phyloP scores from a whole-genome alignment of 2,113 vertebrate genomes.

The Orthonyx spaldingii region DNA sequence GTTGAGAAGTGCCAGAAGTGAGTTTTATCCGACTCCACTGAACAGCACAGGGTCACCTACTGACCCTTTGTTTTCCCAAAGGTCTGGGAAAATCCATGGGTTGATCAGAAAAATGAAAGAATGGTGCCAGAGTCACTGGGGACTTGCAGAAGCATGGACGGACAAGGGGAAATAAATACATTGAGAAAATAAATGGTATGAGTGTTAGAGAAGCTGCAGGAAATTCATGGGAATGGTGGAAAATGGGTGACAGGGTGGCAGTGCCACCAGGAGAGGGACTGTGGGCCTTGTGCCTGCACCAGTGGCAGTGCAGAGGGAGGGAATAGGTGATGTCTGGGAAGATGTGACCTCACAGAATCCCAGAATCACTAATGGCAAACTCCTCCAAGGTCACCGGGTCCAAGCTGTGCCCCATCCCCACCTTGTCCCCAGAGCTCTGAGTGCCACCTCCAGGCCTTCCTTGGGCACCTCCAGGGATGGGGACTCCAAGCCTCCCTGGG shows the following conservation, averaged over 20 bases:
- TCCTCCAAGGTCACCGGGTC: accelerated
- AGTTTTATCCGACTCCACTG: neutral
- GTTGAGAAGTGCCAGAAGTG: neutral
- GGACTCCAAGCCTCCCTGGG: neutral
- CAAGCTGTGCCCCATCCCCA: accelerated
- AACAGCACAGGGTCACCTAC: neutral
- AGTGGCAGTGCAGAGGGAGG: neutral
- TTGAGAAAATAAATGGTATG: neutral
- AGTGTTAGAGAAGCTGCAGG: neutral
- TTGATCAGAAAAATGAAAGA: neutral
- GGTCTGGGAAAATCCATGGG: neutral
- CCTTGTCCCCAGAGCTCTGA: neutral
- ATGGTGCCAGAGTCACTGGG: neutral
- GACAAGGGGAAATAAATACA: neutral
- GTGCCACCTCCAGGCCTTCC: neutral
- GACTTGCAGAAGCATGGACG: neutral
- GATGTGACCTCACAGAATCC: neutral
- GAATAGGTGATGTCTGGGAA: neutral
- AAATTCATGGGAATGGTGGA: neutral
- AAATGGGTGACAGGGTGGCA: neutral
- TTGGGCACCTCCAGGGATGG: neutral
- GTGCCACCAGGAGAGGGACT: neutral
- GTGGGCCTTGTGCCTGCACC: neutral
- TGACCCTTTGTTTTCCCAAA: neutral
- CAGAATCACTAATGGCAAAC: neutral